Evolutionary conservation across 2,797 vertebrate species (phyloP).

Genomic region (Catharus ustulatus): DNA sequence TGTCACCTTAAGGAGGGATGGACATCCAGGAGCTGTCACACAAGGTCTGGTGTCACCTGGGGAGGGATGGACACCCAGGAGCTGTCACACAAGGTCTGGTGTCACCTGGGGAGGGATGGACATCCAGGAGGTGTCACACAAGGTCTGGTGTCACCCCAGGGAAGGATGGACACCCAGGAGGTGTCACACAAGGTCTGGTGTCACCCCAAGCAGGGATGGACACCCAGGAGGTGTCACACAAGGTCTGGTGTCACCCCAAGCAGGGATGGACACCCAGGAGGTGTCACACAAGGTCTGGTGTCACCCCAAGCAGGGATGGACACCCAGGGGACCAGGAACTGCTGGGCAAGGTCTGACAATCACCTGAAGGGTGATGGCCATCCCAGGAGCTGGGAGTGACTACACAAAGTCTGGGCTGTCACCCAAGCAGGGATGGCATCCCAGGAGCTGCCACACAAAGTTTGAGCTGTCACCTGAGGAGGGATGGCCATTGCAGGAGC

Average conservation of each 20-base stretch:
- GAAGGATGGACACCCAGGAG: not conserved
- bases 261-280: too few species aligned
- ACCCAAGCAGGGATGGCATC: too few species aligned
- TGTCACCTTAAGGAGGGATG: not conserved
- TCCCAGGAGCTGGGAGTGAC: not conserved
- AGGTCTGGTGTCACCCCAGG: accelerated
- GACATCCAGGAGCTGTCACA: not conserved
- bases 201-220: not conserved
- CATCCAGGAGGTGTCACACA: too few species aligned
- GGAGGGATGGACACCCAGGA: not conserved
- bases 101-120: too few species aligned
- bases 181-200: too few species aligned
- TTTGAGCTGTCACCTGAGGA: not conserved
- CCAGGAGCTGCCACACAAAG: too few species aligned
- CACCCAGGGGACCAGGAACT: too few species aligned
- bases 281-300: too few species aligned
- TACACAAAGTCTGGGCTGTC: accelerated
- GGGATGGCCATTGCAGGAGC: not conserved
- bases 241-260: not conserved
- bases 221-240: too few species aligned
- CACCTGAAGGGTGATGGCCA: not conserved
- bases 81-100: too few species aligned
- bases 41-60: not conserved
- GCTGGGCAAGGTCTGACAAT: not conserved
- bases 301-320: too few species aligned